Evolutionary conservation across 2,888 invertebrate species (phyloP), one percentile per base, ranked within the genome.

Genomic region (Eupelmus urozonus): DNA sequence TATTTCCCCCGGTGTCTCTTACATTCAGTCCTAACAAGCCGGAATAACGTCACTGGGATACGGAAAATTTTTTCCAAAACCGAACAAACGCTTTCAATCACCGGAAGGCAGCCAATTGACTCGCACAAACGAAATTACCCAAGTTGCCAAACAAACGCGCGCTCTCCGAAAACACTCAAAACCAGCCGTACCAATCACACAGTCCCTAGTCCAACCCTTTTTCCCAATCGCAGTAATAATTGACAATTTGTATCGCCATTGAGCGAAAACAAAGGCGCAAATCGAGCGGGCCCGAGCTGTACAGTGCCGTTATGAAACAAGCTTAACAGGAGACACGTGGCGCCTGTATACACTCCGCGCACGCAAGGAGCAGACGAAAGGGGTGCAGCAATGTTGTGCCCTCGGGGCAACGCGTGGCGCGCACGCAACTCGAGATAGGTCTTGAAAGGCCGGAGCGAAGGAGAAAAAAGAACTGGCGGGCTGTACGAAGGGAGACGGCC

Each of bases 401-500:
- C 9, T 16, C 49, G 45, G 49, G 34, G 57, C 11, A 34, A n/a
- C 18, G n/a, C 42, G 27, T 23, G 16, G 25, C 59, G 25, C 49
- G 59, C 59, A 60, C 84, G 87, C 86, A 85, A 87, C 85, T 84
- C 85, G 86, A 87, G 55, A 84, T 85, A 87, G 86, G 85, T 87
- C 86, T 83, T 81, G 83, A 85, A 65, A 65, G 57, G 57, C 60
- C 49, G 16, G 4, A 42, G 11, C 16, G 53, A 34, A 23, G 42
- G 16, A 23, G 40, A 67, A 42, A 57, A 42, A 34, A 57, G 70
- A 62, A 53, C 9, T 4, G 7, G 42, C 20, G 18, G 27, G 1
- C 9, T 27, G 40, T 9, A 13, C 3, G 45, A 59, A 25, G 60
- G 51, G 71, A 5, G 34, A 82, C 80, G 85, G 11, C 20, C 83